Conservation (phyloP, 2,888 invertebrate species). For the Leucozona laternaria region DNA sequence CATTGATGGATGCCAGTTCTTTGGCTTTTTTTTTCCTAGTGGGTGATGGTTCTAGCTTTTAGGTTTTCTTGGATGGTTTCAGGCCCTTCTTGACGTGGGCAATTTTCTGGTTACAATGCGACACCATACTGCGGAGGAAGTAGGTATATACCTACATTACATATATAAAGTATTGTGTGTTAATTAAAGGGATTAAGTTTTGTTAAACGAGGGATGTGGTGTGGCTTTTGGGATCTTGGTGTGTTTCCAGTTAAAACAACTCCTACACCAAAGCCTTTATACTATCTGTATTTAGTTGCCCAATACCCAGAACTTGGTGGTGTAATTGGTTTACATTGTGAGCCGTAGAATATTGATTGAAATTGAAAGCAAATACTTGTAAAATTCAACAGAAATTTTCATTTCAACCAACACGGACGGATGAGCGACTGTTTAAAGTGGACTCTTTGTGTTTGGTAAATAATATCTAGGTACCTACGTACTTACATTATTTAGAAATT, state of each 20-base stretch:
- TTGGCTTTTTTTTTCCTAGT: slow-evolving; percentile 22
- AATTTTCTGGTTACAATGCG: slow-evolving; percentile 34
- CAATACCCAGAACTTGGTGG: background rate
- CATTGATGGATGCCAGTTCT: slow-evolving; percentile 42
- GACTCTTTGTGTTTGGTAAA: background rate
- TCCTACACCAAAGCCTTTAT: background rate
- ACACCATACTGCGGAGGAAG: background rate
- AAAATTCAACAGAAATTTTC: slow-evolving; percentile 12
- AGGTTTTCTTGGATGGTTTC: slow-evolving; percentile 27
- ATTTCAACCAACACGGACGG: background rate
- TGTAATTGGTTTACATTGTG: slow-evolving; percentile 50
- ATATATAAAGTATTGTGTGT: slow-evolving; percentile 27
- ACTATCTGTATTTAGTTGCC: background rate
- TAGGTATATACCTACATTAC: too few species aligned
- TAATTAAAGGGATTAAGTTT: slow-evolving; percentile 56
- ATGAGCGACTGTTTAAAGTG: background rate
- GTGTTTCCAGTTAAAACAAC: slow-evolving; percentile 4
- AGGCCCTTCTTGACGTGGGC: slow-evolving; percentile 20
- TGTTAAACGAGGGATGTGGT: slow-evolving; percentile 20
- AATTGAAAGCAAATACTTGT: slow-evolving; percentile 32
- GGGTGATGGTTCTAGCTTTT: background rate
- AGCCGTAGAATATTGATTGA: slow-evolving; percentile 24
- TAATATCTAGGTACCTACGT: background rate
- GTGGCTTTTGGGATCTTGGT: slow-evolving; percentile 8
- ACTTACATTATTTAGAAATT: slow-evolving; percentile 12